phyloP scores from a whole-genome alignment of 1,140 invertebrate species.

The Heterodera schachtii region DNA sequence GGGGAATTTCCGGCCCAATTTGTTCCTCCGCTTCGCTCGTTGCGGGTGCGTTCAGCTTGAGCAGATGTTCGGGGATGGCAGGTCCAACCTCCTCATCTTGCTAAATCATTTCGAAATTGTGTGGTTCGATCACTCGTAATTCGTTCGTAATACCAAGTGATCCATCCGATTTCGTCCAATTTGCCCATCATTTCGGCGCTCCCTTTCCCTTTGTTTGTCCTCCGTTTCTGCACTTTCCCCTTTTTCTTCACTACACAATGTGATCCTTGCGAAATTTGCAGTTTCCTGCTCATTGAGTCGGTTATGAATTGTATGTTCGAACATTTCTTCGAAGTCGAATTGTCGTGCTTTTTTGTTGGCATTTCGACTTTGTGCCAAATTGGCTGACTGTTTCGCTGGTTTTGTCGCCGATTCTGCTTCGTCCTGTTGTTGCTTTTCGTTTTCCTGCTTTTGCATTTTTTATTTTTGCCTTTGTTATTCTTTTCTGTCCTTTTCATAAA shows the following conservation, averaged over 20 bases:
- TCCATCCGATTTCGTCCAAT: constrained; percentile 29
- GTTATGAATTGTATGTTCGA: constrained; percentile 44
- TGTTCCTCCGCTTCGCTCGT: constrained; percentile 47
- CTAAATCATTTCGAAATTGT: constrained; percentile 15
- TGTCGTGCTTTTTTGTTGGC: constrained; percentile 41
- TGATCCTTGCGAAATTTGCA: constrained; percentile 11
- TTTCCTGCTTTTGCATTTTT: constrained; percentile 2
- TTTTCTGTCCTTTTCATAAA: too few relatives aligned
- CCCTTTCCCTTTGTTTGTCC: background rate
- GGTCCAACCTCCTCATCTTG: constrained; percentile 21
- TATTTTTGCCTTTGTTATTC: too few relatives aligned
- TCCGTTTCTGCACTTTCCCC: constrained; percentile 20
- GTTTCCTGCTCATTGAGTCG: constrained; percentile 23
- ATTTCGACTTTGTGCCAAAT: constrained; percentile 20
- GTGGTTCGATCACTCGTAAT: too few relatives aligned
- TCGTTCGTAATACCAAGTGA: background rate
- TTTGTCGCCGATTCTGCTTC: background rate
- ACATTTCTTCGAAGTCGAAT: constrained; percentile 48
- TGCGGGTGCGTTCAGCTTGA: constrained; percentile 11
- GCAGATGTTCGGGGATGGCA: constrained; percentile 13
- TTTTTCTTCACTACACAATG: constrained; percentile 14
- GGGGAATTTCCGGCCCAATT: constrained; percentile 48
- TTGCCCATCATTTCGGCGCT: background rate
- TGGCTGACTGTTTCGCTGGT: background rate
- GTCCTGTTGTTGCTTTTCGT: constrained; percentile 8